A percentile compares a stretch with the other conserved stretches of the same genome.
Evolutionary conservation across 2,113 vertebrate species (phyloP).

Genomic region (Alligator mississippiensis): DNA sequence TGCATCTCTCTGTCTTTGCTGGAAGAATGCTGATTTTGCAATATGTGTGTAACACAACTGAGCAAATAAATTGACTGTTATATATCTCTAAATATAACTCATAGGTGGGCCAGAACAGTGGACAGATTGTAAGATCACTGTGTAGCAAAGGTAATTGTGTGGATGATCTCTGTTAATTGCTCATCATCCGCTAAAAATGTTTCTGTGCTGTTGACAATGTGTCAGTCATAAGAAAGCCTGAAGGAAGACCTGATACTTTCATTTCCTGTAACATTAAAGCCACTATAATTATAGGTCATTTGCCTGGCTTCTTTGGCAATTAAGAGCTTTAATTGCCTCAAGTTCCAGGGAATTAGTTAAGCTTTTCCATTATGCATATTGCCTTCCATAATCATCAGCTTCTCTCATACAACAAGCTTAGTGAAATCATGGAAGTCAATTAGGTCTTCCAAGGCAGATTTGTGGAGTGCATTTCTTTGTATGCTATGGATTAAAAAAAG

Average conservation of each 20-base stretch:
- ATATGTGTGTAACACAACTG: not conserved
- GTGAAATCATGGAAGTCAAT: slow-evolving; percentile 78
- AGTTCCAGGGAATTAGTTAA: slow-evolving; percentile 77
- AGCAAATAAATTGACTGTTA: slow-evolving; percentile 40
- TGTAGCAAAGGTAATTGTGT: slow-evolving; percentile 30
- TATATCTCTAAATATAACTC: slow-evolving; percentile 35
- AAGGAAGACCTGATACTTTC: slow-evolving; percentile 35
- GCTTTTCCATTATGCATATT: slow-evolving; percentile 65
- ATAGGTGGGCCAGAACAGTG: slow-evolving; percentile 16
- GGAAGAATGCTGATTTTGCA: slow-evolving; percentile 48
- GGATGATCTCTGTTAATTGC: slow-evolving; percentile 11
- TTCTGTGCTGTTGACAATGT: slow-evolving; percentile 20
- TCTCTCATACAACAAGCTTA: slow-evolving; percentile 58
- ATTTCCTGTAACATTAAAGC: slow-evolving; percentile 53
- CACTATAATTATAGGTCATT: slow-evolving; percentile 77
- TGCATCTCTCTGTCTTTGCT: slow-evolving; percentile 44
- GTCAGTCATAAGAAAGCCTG: slow-evolving; percentile 28
- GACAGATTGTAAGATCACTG: slow-evolving; percentile 13
- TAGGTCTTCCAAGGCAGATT: slow-evolving; percentile 68
- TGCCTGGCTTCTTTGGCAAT: slow-evolving; percentile 72
- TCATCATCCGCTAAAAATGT: not conserved
- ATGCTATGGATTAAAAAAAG: slow-evolving; percentile 53
- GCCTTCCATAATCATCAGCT: slow-evolving; percentile 61
- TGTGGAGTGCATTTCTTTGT: slow-evolving; percentile 70
- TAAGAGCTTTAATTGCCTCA: slow-evolving; percentile 80